Base-by-base conservation (phyloP, 1,140 invertebrate species). In the Colletes latitarsis region DNA sequence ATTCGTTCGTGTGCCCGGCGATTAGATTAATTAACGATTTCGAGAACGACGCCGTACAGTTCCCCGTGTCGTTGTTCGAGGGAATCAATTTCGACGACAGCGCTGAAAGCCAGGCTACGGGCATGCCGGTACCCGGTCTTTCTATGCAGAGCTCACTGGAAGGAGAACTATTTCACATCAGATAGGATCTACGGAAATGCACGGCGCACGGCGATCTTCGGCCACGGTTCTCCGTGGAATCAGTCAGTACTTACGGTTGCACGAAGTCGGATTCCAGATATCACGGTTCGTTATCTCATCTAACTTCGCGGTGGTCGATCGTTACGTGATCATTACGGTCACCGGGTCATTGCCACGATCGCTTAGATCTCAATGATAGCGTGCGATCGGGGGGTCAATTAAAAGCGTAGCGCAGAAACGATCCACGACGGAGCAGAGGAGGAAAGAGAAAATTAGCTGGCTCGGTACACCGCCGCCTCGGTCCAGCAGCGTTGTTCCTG, bases 261-360 rank as follows among this genome's bases (percentile, higher is more conserved):
- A 82, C 81, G 71, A 83, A 77, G 68, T 77, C 63, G 81, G 73
- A 86, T 86, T 81, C 85, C 82, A 76, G 84, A 86, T 84, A 86
- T 86, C 71, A 76, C 71, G 58, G 66, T 82, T 87, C 82, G 86
- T 87, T 88, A 88, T 82, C 86, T 88, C 86, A 80, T 88, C 79
- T 77, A 63, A 72, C 85, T 82, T 66, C 57, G 55, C 68, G 85
- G 85, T 82, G 85, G 85, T 77, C 86, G 86, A 84, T 88, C 85
- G 85, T 88, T 88, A 87, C 85, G 73, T 72, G 86, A 87, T 87
- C 85, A 84, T 88, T 88, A 88, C 86, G 86, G 85, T 84, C 85
- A 84, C 60, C 82, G 82, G 86, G 86, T 88, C 86, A 88, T 88
- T 88, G 86, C 86, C 86, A 88, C 82, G 86, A 88, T 84, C 86